Percentiles rank a stretch among this genome's conserved stretches.
phyloP scores from a whole-genome alignment of 1,140 invertebrate species.

The Penaeus indicus region DNA sequence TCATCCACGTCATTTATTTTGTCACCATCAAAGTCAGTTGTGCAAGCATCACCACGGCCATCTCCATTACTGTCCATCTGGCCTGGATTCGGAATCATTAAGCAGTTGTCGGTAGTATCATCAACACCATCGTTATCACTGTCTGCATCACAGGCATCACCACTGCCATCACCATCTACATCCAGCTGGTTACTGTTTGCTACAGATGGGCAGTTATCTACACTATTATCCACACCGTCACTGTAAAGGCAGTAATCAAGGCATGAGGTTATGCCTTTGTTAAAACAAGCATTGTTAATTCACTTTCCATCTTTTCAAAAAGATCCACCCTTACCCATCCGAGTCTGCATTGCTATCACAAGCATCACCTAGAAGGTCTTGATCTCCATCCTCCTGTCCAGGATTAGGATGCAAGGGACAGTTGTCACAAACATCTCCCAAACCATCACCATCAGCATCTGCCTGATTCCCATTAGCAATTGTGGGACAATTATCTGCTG shows the following conservation, averaged over 20 bases:
- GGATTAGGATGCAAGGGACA: constrained; percentile 77
- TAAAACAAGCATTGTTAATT: no score
- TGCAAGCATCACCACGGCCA: constrained; percentile 1
- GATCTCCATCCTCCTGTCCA: no score
- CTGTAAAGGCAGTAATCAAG: no score
- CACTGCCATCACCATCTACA: constrained; percentile 78
- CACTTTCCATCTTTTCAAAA: no score
- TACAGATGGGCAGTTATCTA: constrained; percentile 72
- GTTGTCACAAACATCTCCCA: constrained; percentile 86
- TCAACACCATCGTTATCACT: constrained; percentile 86
- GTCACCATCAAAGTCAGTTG: constrained; percentile 7
- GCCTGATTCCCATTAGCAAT: constrained; percentile 83
- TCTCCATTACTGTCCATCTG: neutral
- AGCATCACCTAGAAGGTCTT: no score
- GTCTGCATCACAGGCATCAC: constrained; percentile 87
- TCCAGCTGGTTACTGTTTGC: constrained; percentile 84
- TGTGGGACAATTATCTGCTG: constrained; percentile 83
- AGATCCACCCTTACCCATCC: no score
- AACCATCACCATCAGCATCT: constrained; percentile 81
- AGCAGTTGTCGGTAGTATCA: constrained; percentile 90
- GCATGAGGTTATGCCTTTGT: no score
- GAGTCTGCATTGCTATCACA: no score
- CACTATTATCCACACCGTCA: no score
- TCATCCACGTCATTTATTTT: neutral
- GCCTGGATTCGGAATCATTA: constrained; percentile 68